Base-by-base conservation (phyloP, 2,888 invertebrate species). In the Stegana nigrithorax region DNA sequence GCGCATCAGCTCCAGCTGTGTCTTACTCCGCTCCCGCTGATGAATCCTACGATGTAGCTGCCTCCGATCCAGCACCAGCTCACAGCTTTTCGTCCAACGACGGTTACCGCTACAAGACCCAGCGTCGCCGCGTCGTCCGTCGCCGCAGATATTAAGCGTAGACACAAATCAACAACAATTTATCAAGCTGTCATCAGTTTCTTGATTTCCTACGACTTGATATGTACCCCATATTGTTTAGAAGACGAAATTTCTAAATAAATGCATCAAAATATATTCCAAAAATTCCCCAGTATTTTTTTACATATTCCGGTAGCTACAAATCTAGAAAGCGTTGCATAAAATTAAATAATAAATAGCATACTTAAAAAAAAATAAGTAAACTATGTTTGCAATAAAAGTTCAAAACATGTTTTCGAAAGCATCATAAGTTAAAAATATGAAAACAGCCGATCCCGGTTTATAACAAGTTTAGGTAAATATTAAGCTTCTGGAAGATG, bases 31-130 rank as follows among this genome's bases (percentile, higher is more conserved):
- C 67, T 21, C 66, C 70, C 2, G 74, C 64, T 39, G 69, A 69
- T 17, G 55, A 39, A 39, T 29, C 51, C 17, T 51, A 39, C 27
- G 19, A 25, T 12, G 25, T 10, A 10, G 25, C 56, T 14, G 27
- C 21, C 17, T 56, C 59, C 14, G 60, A 29, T 14, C 62, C 62
- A n/a, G 56, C 63, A 10, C 58, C 44, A 65, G 80, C 81, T 36
- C 83, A 83, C 69, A 73, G 69, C 65, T 82, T 67, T 72, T 82
- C 83, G 4, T 64, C 81, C 60, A 65, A 51, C 59, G 85, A 83
- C 64, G 84, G 84, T 32, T 85, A 84, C 73, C 81, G 78, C 56
- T 84, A 85, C 74, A 84, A 74, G 73, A 84, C 82, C 68, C 72
- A 77, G 7, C 78, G 71, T 65, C 81, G 78, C 53, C 80, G 80